phyloP scores from a whole-genome alignment of 2,797 vertebrate species.

The Eulemur rubriventer region DNA sequence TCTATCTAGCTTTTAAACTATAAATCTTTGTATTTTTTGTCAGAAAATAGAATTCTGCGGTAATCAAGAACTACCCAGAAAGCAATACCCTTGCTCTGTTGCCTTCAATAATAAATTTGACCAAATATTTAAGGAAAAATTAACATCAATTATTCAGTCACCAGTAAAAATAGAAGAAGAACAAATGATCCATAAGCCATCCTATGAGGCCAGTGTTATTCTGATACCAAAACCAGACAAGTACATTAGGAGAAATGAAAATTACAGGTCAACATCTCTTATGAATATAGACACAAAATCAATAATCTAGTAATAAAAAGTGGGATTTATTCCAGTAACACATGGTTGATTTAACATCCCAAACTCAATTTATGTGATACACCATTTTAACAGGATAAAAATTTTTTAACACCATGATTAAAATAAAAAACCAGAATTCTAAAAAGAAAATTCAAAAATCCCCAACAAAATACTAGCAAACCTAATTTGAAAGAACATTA shows the following conservation, averaged over 20 bases:
- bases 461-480: not conserved
- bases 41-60: not conserved
- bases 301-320: not conserved
- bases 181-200: not conserved
- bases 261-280: not conserved
- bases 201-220: not conserved
- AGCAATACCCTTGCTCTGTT: not conserved
- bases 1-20: not conserved
- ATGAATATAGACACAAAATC: not conserved
- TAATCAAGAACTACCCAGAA: not conserved
- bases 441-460: not conserved
- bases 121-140: not conserved
- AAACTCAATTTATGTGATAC: not conserved
- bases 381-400: not conserved
- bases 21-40: not conserved
- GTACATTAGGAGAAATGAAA: not conserved
- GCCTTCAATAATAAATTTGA: not conserved
- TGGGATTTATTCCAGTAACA: not conserved
- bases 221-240: not conserved
- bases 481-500: not conserved
- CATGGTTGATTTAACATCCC: not conserved
- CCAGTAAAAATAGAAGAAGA: not conserved
- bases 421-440: not conserved
- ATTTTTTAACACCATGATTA: not conserved
- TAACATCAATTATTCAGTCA: not conserved